Base-by-base conservation (phyloP, 2,797 vertebrate species). In the Microctenopoma lineatum region DNA sequence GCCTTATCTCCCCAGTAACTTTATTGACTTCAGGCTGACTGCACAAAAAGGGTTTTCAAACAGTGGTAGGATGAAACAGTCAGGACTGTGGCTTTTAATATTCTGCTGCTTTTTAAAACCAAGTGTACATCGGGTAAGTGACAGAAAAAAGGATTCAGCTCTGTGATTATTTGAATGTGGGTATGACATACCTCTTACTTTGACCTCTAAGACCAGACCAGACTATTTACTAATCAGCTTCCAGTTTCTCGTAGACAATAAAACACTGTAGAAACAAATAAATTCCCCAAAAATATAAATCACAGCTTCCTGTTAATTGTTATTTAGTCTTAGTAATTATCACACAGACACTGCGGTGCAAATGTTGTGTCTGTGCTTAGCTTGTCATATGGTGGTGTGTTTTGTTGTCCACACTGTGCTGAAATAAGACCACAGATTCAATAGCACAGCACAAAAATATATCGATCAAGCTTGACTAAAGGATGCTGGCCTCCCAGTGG, bases 31-130 rank as follows among this genome's bases (percentile, higher is more conserved):
- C 57, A 77, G 79, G 71, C 74, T 1, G n/a, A 68, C 77, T 75
- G 66, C 78, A 74, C 73, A 78, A 84, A 87, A 87, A 87, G 64
- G 77, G 80, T 82, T 87, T 89, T 84, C 34, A 76, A 81, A 83
- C 83, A 73, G 44, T 66, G 69, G 67, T 68, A 58, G 74, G 50
- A 65, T 77, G 61, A 75, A 66, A 77, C 71, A 79, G 78, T 39
- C 75, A 65, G 58, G 59, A 58, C 66, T 63, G 12, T 54, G 82
- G 55, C 78, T 86, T 85, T 81, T 83, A 77, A 87, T 83, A 77
- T 81, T 63, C 54, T 53, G 70, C 74, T 90, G 81, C 81, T 84
- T 89, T 87, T 88, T 82, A 82, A 84, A 32, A 82, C 75, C 80
- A 82, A 67, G 64, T 66, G 70, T 65, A 73, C 14, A 57, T 3